These are phyloP conservation scores for Nettapus auritus DNA, from an alignment of 2,113 vertebrate genomes.

Conservation along the genomic window DNA sequence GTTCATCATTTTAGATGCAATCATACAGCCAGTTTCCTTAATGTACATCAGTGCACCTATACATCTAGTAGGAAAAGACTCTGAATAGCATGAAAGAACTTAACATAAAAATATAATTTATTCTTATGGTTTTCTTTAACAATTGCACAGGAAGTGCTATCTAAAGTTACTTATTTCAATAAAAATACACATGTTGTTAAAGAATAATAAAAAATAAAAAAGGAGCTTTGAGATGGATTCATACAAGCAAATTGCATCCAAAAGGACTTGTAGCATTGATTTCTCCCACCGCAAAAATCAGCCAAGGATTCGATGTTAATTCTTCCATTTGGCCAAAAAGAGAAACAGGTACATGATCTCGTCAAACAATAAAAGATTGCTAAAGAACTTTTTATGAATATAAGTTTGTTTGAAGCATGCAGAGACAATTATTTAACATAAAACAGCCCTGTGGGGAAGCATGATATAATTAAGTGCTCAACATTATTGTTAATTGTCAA, in stretches of 20 bases:
- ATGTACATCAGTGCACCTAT: not conserved
- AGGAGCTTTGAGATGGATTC: not conserved
- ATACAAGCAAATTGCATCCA: not conserved
- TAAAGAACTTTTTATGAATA: not conserved
- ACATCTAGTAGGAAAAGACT: not conserved
- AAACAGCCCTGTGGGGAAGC: not conserved
- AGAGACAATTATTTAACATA: not conserved
- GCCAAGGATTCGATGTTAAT: not conserved
- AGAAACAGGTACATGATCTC: not conserved
- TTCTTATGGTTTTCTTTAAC: not conserved
- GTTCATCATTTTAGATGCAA: not conserved
- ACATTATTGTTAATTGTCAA: not conserved
- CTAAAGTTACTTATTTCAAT: not conserved
- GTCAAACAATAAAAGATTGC: not conserved
- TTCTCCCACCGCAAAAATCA: not conserved
- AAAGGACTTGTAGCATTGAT: not conserved
- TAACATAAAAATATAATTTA: not conserved
- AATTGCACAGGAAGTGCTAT: not conserved
- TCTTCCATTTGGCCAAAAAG: not conserved
- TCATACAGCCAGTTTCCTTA: not conserved
- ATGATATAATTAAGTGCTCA: not conserved
- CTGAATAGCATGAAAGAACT: not conserved
- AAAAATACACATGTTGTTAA: not conserved
- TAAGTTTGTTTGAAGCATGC: not conserved
- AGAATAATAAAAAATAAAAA: not conserved